These are phyloP conservation scores for Pararge aegeria DNA, from an alignment of 1,140 invertebrate species.

Conservation along the genomic window DNA sequence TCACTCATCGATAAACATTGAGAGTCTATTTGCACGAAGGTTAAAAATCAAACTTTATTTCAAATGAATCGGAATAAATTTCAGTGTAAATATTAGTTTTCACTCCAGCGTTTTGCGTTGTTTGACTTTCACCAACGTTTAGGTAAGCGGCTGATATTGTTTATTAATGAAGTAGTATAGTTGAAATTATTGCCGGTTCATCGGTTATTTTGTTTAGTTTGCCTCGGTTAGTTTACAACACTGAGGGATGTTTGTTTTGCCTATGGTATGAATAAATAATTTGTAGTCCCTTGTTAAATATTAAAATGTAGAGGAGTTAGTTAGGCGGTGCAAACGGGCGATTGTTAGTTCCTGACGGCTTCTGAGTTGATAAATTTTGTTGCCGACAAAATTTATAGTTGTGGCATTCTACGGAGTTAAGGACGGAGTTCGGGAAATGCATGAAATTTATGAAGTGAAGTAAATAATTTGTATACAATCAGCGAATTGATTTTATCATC, in stretches of 20 bases:
- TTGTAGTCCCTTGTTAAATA: constrained; percentile 61
- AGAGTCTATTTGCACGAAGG: neutral
- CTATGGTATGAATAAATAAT: constrained; percentile 69
- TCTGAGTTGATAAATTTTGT: constrained; percentile 3
- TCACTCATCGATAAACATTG: neutral
- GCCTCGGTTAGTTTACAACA: constrained; percentile 54
- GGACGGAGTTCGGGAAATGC: neutral
- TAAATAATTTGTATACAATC: neutral
- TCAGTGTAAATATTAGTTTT: constrained; percentile 13
- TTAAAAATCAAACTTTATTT: constrained; percentile 13
- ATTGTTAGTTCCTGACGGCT: constrained; percentile 21
- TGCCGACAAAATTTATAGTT: neutral
- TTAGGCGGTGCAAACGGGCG: constrained; percentile 32
- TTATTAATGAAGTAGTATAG: constrained; percentile 41
- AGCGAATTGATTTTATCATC: too few species aligned
- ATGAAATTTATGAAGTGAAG: too few species aligned
- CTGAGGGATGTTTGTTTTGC: constrained; percentile 47
- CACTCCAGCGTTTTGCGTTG: constrained; percentile 4
- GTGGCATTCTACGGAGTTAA: neutral
- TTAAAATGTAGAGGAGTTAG: constrained; percentile 47
- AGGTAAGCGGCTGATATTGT: constrained; percentile 18
- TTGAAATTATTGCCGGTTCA: constrained; percentile 54
- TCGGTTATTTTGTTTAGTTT: constrained; percentile 67
- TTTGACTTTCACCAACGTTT: constrained; percentile 18
- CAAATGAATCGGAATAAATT: constrained; percentile 14